A percentile compares a stretch with the other conserved stretches of the same genome.
Conservation (phyloP, 2,888 invertebrate species). For the Lithophane semibrunnea region DNA sequence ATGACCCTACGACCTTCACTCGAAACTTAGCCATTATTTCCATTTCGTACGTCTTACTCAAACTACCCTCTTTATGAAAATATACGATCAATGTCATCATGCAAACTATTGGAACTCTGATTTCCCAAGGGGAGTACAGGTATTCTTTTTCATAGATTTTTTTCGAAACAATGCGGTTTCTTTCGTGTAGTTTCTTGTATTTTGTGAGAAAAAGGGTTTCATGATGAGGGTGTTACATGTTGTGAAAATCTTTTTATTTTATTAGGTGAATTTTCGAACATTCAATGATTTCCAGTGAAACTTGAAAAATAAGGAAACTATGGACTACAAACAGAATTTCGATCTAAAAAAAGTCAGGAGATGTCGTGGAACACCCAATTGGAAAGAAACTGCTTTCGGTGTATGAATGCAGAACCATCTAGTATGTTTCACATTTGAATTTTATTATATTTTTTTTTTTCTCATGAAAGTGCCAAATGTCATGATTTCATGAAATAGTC, state of each 20-base stretch:
- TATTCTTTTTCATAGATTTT: slow-evolving; percentile 57
- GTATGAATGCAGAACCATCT: not conserved
- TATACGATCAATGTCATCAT: slow-evolving; percentile 76
- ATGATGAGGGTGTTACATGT: not conserved
- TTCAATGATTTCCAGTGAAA: not conserved
- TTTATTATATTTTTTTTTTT: too few species aligned
- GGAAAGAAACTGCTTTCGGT: not conserved
- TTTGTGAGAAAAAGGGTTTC: not conserved
- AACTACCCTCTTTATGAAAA: slow-evolving; percentile 75
- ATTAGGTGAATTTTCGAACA: not conserved
- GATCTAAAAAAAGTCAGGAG: too few species aligned
- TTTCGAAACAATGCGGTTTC: slow-evolving; percentile 45
- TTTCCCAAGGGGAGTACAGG: slow-evolving; percentile 76
- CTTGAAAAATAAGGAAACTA: not conserved
- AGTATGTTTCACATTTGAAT: not conserved
- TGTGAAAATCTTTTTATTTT: not conserved
- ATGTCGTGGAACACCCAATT: not conserved
- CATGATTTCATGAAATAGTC: too few species aligned
- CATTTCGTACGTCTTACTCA: slow-evolving; percentile 56
- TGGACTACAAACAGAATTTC: not conserved
- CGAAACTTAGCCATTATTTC: slow-evolving; percentile 58
- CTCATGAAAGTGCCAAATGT: too few species aligned
- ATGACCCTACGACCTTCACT: slow-evolving; percentile 40
- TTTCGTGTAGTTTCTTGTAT: slow-evolving; percentile 1
- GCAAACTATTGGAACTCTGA: slow-evolving; percentile 75